Evolutionary conservation across 2,888 invertebrate genomes (phyloP), one percentile per base, ranked within the genome.

Genomic region (Thalpophila matura): DNA sequence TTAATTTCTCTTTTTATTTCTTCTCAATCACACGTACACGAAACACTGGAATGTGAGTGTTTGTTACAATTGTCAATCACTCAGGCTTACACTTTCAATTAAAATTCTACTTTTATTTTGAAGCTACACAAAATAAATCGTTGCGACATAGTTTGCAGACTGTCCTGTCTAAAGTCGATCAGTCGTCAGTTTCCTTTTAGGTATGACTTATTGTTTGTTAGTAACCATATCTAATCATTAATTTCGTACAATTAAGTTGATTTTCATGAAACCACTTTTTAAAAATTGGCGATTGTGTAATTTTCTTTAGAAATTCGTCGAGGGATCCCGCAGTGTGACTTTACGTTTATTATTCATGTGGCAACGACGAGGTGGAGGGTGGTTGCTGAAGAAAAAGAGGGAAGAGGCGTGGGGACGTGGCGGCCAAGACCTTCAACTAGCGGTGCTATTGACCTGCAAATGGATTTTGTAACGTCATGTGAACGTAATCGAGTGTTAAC

Each of bases 371-470:
- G 66, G 74, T 50, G 57, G 74, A 74, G 74, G 81, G 77, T 76
- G 79, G 62, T 67, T 68, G 60, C 58, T 20, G 55, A 43, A 55
- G 60, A 43, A 61, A 63, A 71, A 69, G 77, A 68, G 75, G 79
- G 75, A 80, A 72, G 78, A 78, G 83, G 70, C 77, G 81, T 29
- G 74, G 38, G 69, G 74, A 56, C 73, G 70, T 62, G 62, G 80
- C 84, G 88, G 76, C 88, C 89, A 84, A 90, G 90, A 90, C 90
- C 90, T 90, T 90, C 87, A 85, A 81, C 86, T 82, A 86, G 83
- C 87, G 85, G 87, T 88, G 90, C 84, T 89, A 88, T 90, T 89
- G 90, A 90, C 90, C 90, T 85, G 89, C 82, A 80, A 81, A 84
- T 73, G 59, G 77, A 78, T 84, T 83, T 80, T 77, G 82, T 82